Evolutionary conservation across 2,797 vertebrate genomes (phyloP).

Genomic region (Smutsia temminckii): DNA sequence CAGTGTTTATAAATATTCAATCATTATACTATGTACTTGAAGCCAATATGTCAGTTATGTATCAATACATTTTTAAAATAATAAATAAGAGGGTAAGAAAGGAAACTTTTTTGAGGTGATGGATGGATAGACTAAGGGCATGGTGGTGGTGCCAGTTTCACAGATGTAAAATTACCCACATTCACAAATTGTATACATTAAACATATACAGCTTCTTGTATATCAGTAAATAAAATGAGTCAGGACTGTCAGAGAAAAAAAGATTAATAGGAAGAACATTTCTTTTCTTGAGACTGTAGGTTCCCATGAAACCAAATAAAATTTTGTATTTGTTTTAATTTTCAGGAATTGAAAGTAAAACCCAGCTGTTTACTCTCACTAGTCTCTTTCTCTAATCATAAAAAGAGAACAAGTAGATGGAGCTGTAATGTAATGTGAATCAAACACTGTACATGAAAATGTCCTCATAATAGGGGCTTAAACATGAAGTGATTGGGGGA

Average conservation of each 20-base stretch:
- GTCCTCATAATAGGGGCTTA: neutral
- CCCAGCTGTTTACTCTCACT: slow-evolving; percentile 44
- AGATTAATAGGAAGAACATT: neutral
- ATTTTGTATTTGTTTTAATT: neutral
- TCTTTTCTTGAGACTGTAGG: neutral
- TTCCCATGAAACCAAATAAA: slow-evolving; percentile 7
- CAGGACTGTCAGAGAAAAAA: neutral
- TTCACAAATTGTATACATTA: neutral
- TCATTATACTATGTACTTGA: neutral
- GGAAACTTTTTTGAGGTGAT: neutral
- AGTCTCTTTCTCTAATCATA: slow-evolving; percentile 46
- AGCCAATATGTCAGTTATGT: neutral
- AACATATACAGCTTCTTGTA: neutral
- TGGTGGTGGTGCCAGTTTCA: neutral
- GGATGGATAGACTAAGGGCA: neutral
- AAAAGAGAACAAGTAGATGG: slow-evolving; percentile 55
- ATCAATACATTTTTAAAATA: neutral
- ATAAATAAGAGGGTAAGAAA: neutral
- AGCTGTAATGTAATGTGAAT: slow-evolving; percentile 53
- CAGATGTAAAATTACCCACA: neutral
- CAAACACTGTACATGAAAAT: slow-evolving; percentile 16
- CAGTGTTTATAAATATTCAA: neutral
- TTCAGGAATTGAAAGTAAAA: slow-evolving; percentile 1
- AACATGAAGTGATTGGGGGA: neutral
- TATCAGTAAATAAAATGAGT: neutral